Evolutionary conservation across 2,113 vertebrate species (phyloP).

Genomic region (Catharus fuscescens): DNA sequence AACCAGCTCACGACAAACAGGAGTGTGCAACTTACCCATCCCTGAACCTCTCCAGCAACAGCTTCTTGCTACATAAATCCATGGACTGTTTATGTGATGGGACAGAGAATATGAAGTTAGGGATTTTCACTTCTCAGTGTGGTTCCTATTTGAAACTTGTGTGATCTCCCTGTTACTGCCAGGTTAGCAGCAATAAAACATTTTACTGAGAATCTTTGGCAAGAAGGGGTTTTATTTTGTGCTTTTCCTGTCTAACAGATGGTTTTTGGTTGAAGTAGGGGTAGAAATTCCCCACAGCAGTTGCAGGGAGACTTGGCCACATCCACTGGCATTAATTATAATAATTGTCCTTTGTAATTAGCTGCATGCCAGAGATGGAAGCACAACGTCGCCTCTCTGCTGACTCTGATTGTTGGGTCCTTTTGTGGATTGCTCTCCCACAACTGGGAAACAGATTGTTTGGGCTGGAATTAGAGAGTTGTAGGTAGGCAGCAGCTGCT

Average conservation of each 20-base stretch:
- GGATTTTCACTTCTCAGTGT: not conserved
- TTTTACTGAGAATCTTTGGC: constrained; percentile 44
- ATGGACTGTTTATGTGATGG: not conserved
- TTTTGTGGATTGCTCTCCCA: constrained; percentile 29
- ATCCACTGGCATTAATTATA: constrained; percentile 68
- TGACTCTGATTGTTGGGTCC: constrained; percentile 54
- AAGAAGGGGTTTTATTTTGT: constrained; percentile 23
- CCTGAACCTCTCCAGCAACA: not conserved
- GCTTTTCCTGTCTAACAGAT: constrained; percentile 61
- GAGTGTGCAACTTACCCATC: not conserved
- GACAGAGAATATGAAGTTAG: not conserved
- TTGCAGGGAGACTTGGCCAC: constrained; percentile 65
- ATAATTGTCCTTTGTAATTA: constrained; percentile 67
- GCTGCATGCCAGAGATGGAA: constrained; percentile 7
- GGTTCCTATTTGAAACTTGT: constrained; percentile 7
- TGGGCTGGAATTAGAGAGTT: constrained; percentile 61
- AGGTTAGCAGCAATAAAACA: constrained; percentile 16
- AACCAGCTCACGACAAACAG: not conserved
- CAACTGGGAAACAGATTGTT: constrained; percentile 69
- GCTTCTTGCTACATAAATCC: not conserved
- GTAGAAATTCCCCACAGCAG: constrained; percentile 66
- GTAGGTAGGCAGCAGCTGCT: constrained; percentile 67
- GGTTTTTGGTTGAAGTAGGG: constrained; percentile 53
- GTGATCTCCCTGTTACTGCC: not conserved
- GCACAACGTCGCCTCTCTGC: constrained; percentile 14